Evolutionary conservation across 2,113 vertebrate species (phyloP), one percentile per base, ranked within the genome.

Genomic region (Leptodactylus fuscus): DNA sequence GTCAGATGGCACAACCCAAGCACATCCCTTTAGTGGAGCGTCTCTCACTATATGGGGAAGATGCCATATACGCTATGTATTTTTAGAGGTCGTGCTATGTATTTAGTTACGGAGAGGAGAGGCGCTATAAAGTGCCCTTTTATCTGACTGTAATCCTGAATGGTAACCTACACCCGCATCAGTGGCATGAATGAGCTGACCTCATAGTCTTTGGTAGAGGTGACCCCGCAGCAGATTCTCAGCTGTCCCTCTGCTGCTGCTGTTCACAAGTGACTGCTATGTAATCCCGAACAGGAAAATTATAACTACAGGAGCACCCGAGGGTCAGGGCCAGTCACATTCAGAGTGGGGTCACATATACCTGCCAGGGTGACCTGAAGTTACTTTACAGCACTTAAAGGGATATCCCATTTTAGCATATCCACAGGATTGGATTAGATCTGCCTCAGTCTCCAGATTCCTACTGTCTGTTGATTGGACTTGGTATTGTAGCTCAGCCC

Each of bases 211-310:
- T 11, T n/a, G 11, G 1, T 20, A 67, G 67, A 51, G 44, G 80
- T 81, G 80, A 81, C 80, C 80, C 65, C 80, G 48, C 13, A 51
- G 80, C 38, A 49, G 24, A 81, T 81, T 81, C 80, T 49, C 80
- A 81, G 80, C 80, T 81, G 80, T 81, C 58, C 41, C 38, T 20
- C 22, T 22, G 32, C 41, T 44, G 73, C 46, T 22, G 74, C 46
- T 51, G n/a, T 29, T 48, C 24, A 76, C 46, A 51, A 48, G 48
- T 32, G 22, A 22, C 48, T 16, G 73, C 48, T 22, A 51, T 32
- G 27, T 29, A 15, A 29, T 15, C 27, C 46, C 73, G 32, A 11
- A 73, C 70, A n/a, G 34, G 27, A 29, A 46, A 18, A 44, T n/a
- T 2, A 27, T 32, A 24, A 36, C 55, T 48, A 36, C 0, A 15